Evolutionary conservation across 2,797 vertebrate species (phyloP), one percentile per base, ranked within the genome.

Genomic region (Brotula barbata): DNA sequence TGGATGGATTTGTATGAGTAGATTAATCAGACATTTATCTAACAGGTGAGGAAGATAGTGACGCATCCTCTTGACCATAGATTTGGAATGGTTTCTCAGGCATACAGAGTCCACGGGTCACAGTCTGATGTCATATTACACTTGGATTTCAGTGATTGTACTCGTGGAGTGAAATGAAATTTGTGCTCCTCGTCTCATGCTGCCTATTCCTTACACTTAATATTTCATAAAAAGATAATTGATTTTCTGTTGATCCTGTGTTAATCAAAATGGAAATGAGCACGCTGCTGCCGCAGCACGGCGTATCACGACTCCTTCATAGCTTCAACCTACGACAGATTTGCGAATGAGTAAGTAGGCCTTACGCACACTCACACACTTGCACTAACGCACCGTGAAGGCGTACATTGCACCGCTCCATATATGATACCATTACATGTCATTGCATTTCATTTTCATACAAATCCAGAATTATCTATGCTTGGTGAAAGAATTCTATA

Each of bases 211-310:
- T 39, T 49, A 62, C n/a, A n/a, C n/a, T n/a, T n/a, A n/a, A n/a
- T n/a, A 73, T 56, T 78, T 63, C 68, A 77, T 80, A 85, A 69
- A 73, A 62, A 65, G 69, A 66, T 87, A 76, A 90, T 87, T 87
- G 82, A 89, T 89, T 88, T 82, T 62, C 69, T 78, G 79, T 86
- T 80, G 74, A 85, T 86, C 65, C 68, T 56, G 47, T 81, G 64
- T 89, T 88, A 81, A 89, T 89, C 78, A 85, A 88, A 88, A 89
- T 87, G 78, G 67, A 89, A 90, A 90, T 88, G 71, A 88, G 85
- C 77, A 69, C 83, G 81, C 81, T 80, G 78, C 83, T 85, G 79
- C 77, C 59, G 42, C 56, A 75, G 80, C 73, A 83, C 16, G 67
- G 71, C 68, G 69, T 75, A 84, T 87, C 77, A 77, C 42, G 68